Conservation (phyloP, 2,888 invertebrate species). For the Lycophotia porphyrea region DNA sequence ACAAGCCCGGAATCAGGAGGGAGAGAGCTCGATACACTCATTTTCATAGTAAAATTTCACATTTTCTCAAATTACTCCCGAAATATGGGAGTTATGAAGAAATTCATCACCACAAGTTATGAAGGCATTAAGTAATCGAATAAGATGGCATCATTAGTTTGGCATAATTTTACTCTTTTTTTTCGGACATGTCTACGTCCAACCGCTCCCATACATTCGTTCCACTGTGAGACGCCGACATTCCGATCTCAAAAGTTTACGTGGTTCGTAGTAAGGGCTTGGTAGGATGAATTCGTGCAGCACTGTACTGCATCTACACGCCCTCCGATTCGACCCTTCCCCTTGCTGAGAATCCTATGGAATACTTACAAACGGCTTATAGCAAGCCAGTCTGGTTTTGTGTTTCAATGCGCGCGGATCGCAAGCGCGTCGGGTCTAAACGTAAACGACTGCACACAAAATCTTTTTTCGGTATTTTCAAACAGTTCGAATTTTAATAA, state of each 20-base stretch:
- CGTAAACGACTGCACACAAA: slow-evolving; percentile 73
- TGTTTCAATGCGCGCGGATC: slow-evolving; percentile 86
- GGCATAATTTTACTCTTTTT: too few species aligned
- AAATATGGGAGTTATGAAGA: too few species aligned
- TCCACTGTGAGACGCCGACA: too few species aligned
- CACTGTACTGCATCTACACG: slow-evolving; percentile 86
- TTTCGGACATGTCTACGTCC: too few species aligned
- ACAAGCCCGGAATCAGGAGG: too few species aligned
- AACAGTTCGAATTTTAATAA: slow-evolving; percentile 71
- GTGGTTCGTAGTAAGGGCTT: slow-evolving; percentile 82
- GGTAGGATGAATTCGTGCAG: slow-evolving; percentile 86
- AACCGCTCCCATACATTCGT: too few species aligned
- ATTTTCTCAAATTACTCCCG: too few species aligned
- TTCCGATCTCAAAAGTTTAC: slow-evolving; percentile 70
- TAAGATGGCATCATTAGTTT: too few species aligned
- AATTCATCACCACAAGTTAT: too few species aligned
- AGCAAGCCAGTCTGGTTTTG: slow-evolving; percentile 89
- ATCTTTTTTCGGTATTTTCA: slow-evolving; percentile 82
- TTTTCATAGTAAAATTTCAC: too few species aligned
- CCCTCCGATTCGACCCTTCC: slow-evolving; percentile 89
- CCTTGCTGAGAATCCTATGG: slow-evolving; percentile 89
- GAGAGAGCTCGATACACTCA: too few species aligned
- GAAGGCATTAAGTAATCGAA: too few species aligned
- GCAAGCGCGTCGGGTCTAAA: slow-evolving; percentile 78
- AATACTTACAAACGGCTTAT: slow-evolving; percentile 88